Percentiles rank a stretch among this genome's conserved stretches.
These are phyloP conservation scores for Daubentonia madagascariensis DNA, from an alignment of 2,113 vertebrate species.

Conservation along the genomic window DNA sequence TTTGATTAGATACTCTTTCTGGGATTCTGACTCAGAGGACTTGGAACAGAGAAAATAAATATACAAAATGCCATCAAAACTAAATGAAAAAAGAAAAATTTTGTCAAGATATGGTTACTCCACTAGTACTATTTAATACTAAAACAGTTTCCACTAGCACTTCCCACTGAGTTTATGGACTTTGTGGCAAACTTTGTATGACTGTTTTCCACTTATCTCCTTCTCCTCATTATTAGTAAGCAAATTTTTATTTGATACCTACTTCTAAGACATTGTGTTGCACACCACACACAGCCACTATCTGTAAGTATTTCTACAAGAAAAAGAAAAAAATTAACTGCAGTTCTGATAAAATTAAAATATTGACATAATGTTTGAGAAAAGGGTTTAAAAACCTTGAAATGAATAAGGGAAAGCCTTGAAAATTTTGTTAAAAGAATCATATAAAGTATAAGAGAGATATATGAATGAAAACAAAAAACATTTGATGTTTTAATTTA, in stretches of 20 bases:
- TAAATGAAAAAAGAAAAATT: not conserved
- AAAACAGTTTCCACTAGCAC: not conserved
- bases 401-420: not conserved
- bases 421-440: not conserved
- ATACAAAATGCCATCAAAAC: not conserved
- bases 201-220: not conserved
- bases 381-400: not conserved
- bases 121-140: not conserved
- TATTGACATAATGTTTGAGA: not conserved
- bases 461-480: not conserved
- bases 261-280: not conserved
- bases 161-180: not conserved
- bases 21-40: not conserved
- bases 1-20: not conserved
- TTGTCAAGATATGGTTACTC: not conserved
- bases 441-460: not conserved
- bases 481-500: not conserved
- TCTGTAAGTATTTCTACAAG: not conserved
- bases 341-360: not conserved
- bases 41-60: not conserved
- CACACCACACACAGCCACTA: not conserved
- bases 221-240: not conserved
- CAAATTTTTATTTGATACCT: not conserved
- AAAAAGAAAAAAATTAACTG: not conserved
- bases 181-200: not conserved